Evolutionary conservation across 53 echinoderm and acorn worm genomes (phyloP).

Genomic region (Crossaster papposus): DNA sequence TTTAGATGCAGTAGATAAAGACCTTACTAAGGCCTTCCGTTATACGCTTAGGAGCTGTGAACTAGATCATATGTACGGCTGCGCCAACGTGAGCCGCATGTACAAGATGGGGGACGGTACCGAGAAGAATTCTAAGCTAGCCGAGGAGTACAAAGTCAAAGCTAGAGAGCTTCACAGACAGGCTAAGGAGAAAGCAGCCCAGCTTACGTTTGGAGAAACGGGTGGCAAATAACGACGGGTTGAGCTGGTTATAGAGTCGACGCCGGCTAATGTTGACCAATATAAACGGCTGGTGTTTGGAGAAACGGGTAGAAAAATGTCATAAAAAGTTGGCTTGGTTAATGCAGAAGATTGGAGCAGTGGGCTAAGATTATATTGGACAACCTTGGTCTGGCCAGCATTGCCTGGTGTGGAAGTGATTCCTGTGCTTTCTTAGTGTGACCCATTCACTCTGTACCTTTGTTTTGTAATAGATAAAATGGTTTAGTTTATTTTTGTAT

Average conservation of each 20-base stretch:
- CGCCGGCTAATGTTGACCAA: not conserved
- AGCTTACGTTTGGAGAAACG: conserved; percentile 84
- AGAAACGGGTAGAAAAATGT: no score
- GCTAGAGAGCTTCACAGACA: conserved; percentile 78
- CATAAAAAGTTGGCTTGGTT: no score
- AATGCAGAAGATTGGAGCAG: no score
- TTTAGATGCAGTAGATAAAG: conserved; percentile 61
- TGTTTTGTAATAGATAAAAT: no score
- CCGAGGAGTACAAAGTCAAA: conserved; percentile 70
- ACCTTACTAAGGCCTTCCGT: conserved; percentile 70
- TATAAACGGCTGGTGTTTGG: no score
- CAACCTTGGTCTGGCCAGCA: no score
- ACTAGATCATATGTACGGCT: conserved; percentile 83
- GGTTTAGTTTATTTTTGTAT: no score
- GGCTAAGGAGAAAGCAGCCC: conserved; percentile 67
- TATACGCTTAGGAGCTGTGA: conserved; percentile 80
- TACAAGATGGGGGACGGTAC: conserved; percentile 85
- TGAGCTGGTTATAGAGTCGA: not conserved
- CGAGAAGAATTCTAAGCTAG: conserved; percentile 57
- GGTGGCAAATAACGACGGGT: conserved; percentile 29
- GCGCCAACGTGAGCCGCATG: conserved; percentile 90
- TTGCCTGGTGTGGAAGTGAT: no score
- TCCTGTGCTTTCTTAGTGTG: no score
- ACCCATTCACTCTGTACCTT: no score
- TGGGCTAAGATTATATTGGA: no score